Evolutionary conservation across 2,888 invertebrate genomes (phyloP), one percentile per base, ranked within the genome.

Genomic region (Glaucopsyche alexis): DNA sequence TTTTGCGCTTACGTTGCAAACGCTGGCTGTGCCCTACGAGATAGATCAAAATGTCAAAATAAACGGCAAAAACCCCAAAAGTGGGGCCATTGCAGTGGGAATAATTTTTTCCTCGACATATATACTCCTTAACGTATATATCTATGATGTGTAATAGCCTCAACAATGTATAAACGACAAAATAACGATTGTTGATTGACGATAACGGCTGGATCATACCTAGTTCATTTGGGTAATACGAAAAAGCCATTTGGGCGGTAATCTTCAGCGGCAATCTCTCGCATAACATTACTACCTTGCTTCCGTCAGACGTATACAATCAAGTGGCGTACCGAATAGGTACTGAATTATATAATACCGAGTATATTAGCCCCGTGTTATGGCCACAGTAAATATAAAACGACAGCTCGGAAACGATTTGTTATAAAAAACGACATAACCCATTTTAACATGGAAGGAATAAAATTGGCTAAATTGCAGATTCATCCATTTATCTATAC

Each of bases 241-340:
- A 29, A 29, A 60, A 29, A 60, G 38, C 14, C 14, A 29, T 60
- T 29, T 7, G 29, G 13, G 6, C 60, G 29, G 29, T 60, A 60
- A 38, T 60, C 60, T 60, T 29, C 13, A 14, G 7, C 29, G 29
- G 29, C 38, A 38, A 60, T 60, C 60, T 60, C 60, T 29, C 60
- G 60, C 60, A 38, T 60, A 60, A 29, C 60, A 60, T 60, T 38
- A 60, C 55, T 16, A 19, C 60, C 60, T 47, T 13, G 60, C 29
- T 60, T 60, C 60, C 60, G 60, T 13, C 14, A 7, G 55, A 4
- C 19, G 29, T 60, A 60, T 42, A 42, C 38, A 29, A 55, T 19
- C 55, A 19, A 19, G 55, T 11, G 55, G 50, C 9, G 50, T 5
- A 29, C 60, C 6, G 19, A 55, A 55, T 55, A n/a, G 2, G 50